Percentiles rank a stretch among this genome's conserved stretches.
Evolutionary conservation across 2,888 invertebrate genomes (phyloP).

Genomic region (Dryadula phaetusa): DNA sequence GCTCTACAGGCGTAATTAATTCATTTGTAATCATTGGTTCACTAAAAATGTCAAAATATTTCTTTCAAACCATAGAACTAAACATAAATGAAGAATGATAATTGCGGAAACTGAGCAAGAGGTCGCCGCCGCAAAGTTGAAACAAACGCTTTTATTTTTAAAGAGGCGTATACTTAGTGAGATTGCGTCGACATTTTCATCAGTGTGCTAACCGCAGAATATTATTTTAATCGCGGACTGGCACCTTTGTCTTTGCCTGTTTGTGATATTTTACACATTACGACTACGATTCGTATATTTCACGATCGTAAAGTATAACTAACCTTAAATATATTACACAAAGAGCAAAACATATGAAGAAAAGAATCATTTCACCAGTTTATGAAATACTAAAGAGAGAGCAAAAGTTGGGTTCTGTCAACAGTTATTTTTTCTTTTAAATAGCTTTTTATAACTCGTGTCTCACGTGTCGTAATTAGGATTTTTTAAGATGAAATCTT

Average conservation of each 20-base stretch:
- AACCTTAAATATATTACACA: not conserved
- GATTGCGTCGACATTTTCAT: conserved; percentile 79
- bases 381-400: no score
- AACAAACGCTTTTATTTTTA: conserved; percentile 76
- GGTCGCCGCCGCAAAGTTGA: conserved; percentile 66
- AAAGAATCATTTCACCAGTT: no score
- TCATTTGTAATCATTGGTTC: no score
- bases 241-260: conserved; percentile 59
- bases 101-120: conserved; percentile 65
- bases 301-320: not conserved
- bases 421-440: no score
- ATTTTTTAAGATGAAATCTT: not conserved
- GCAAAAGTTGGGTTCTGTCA: no score
- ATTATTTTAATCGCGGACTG: conserved; percentile 76
- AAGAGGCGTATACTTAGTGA: conserved; percentile 76
- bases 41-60: conserved; percentile 26
- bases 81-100: conserved; percentile 62
- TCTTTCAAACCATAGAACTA: conserved; percentile 33
- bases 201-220: conserved; percentile 71
- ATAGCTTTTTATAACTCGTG: no score
- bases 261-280: conserved; percentile 41
- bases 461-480: no score
- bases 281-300: conserved; percentile 13
- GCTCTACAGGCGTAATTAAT: no score
- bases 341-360: not conserved